Percentiles rank a stretch among this genome's conserved stretches.
These are phyloP conservation scores for Trileptium ribeirensis DNA, from an alignment of 2,888 invertebrate species.

Conservation along the genomic window DNA sequence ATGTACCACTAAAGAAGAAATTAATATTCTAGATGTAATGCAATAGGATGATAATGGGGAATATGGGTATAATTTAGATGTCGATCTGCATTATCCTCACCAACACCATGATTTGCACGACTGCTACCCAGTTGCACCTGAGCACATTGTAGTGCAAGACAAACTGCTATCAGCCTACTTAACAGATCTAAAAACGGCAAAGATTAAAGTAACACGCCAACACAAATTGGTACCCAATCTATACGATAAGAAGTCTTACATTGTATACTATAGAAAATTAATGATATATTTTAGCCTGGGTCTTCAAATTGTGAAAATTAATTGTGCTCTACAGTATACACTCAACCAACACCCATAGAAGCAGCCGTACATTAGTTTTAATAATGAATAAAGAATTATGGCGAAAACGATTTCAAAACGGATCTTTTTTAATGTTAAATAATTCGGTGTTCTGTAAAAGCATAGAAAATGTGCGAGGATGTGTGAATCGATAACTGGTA, in stretches of 20 bases:
- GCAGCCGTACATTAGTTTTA: too few relatives aligned
- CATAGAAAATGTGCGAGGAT: too few relatives aligned
- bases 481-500: too few relatives aligned
- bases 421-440: too few relatives aligned
- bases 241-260: constrained; percentile 38
- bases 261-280: constrained; percentile 38
- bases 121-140: constrained; percentile 47
- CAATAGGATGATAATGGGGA: constrained; percentile 27
- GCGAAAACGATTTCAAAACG: too few relatives aligned
- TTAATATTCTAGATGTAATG: constrained; percentile 28
- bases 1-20: constrained; percentile 33
- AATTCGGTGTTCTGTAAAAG: too few relatives aligned
- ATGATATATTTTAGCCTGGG: constrained; percentile 32
- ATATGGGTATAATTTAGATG: constrained; percentile 53
- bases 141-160: too few relatives aligned
- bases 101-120: constrained; percentile 48
- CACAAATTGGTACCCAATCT: constrained; percentile 36
- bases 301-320: constrained; percentile 41
- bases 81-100: constrained; percentile 53
- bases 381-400: constrained; percentile 16
- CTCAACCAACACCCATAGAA: constrained; percentile 38
- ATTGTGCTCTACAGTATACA: constrained; percentile 38
- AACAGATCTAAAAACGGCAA: too few relatives aligned
- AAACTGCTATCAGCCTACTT: too few relatives aligned
- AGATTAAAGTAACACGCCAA: too few relatives aligned